phyloP scores from a whole-genome alignment of 2,113 vertebrate species.

The Spea multiplicata region DNA sequence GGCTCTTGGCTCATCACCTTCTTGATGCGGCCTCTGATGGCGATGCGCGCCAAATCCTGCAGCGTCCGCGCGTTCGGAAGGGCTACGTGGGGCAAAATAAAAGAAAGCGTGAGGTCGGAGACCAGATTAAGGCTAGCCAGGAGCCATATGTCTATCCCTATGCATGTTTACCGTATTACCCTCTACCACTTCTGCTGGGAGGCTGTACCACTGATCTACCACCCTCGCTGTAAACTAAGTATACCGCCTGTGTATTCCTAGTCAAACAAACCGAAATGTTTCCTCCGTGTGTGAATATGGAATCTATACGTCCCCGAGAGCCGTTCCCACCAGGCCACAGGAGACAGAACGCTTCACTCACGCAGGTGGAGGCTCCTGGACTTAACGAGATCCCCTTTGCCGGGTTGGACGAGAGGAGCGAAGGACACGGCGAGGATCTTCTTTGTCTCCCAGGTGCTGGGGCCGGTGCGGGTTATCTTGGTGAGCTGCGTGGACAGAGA shows the following conservation, averaged over 20 bases:
- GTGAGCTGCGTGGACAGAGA: constrained; percentile 75
- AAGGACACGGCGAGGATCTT: constrained; percentile 98
- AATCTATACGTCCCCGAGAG: too few species aligned
- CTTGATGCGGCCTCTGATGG: constrained; percentile 86
- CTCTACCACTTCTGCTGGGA: too few species aligned
- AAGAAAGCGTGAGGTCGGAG: too few species aligned
- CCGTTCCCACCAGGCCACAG: too few species aligned
- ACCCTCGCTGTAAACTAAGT: too few species aligned
- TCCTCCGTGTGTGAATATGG: too few species aligned
- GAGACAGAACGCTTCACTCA: constrained; percentile 67
- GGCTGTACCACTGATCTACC: too few species aligned
- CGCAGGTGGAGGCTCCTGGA: constrained; percentile 78
- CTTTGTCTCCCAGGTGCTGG: constrained; percentile 92
- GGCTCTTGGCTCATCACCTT: constrained; percentile 66
- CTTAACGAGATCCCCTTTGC: constrained; percentile 72
- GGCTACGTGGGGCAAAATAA: constrained; percentile 60
- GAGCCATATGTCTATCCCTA: too few species aligned
- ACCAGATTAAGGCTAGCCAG: too few species aligned
- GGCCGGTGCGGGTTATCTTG: constrained; percentile 88
- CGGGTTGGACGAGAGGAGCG: constrained; percentile 89
- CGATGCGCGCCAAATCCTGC: constrained; percentile 87
- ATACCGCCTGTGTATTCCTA: too few species aligned
- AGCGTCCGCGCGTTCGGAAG: constrained; percentile 81
- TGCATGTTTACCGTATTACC: too few species aligned
- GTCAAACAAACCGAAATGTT: too few species aligned